Conservation (phyloP, 2,797 vertebrate genomes). For the Clamator glandarius region DNA sequence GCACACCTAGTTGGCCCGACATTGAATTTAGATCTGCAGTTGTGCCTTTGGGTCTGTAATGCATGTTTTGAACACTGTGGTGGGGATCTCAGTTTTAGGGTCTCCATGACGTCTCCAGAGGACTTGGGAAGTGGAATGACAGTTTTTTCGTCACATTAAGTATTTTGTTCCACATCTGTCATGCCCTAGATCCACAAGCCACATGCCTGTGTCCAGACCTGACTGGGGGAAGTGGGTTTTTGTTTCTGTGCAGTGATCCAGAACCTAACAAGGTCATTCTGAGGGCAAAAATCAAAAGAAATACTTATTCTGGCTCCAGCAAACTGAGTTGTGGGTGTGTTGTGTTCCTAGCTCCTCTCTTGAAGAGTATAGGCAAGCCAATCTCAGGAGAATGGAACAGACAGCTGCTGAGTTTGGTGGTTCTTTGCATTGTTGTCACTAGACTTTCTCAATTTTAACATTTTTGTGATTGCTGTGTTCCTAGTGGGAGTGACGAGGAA, state of each 20-base stretch:
- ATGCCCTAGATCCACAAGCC: too few relatives aligned
- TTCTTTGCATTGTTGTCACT: neutral
- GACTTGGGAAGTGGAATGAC: neutral
- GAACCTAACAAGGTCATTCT: too few relatives aligned
- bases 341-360: neutral
- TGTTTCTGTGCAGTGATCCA: too few relatives aligned
- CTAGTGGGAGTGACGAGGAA: rapidly evolving
- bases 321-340: neutral
- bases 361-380: neutral
- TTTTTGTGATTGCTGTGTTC: neutral
- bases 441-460: neutral
- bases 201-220: too few relatives aligned
- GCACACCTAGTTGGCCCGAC: neutral
- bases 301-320: too few relatives aligned
- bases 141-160: neutral
- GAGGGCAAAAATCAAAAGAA: too few relatives aligned
- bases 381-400: rapidly evolving
- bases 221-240: too few relatives aligned
- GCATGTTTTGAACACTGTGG: neutral
- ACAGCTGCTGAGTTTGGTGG: neutral
- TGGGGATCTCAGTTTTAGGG: neutral
- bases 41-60: neutral
- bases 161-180: too few relatives aligned
- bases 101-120: neutral
- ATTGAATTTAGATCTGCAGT: neutral